Base-by-base conservation (phyloP, 2,113 vertebrate genomes). In the Chamaetylas fuelleborni region DNA sequence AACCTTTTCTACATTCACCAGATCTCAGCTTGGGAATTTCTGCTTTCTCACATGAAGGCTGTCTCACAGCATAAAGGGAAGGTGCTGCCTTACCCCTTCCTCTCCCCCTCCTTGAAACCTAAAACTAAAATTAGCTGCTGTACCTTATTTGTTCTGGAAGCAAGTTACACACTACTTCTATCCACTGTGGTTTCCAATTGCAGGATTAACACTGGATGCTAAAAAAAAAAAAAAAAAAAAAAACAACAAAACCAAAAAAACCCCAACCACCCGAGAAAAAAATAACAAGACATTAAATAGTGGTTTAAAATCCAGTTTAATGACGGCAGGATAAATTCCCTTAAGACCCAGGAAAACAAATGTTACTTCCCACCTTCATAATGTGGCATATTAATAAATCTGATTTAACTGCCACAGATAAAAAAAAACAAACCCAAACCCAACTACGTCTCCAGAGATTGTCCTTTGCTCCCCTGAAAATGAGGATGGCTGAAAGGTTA, bases 61-160 rank as follows among this genome's bases (percentile, higher is more conserved):
- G 96, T 89, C 95, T 97, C 72, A 2, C 60, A 42, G 92, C 79
- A 94, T 54, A 96, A 97, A 97, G 93, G 88, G 95, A 97, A 97
- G 97, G 97, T 97, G 93, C 96, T 81, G 94, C 94, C 88, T 96
- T 86, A 45, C 94, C 83, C 62, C 48, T 66, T 60, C 82, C 70
- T 89, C 81, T 87, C 94, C 93, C 95, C 61, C 69, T 91, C 78
- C 96, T 81, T 95, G 97, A 97, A 98, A 98, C 95, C 83, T 71
- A 95, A 98, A 91, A 96, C 97, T 97, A 87, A 97, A 97, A 97
- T 96, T 97, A 98, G 97, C 96, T 97, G 93, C 94, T 92, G 93
- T 93, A 86, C 96, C n/a, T 57, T 97, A 96, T 98, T 98, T 97
- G 97, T 97, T 95, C 98, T 97, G 97, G 97, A 97, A 97, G 97